These are phyloP conservation scores for Perognathus longimembris DNA, from an alignment of 2,113 vertebrate genomes.

Conservation along the genomic window DNA sequence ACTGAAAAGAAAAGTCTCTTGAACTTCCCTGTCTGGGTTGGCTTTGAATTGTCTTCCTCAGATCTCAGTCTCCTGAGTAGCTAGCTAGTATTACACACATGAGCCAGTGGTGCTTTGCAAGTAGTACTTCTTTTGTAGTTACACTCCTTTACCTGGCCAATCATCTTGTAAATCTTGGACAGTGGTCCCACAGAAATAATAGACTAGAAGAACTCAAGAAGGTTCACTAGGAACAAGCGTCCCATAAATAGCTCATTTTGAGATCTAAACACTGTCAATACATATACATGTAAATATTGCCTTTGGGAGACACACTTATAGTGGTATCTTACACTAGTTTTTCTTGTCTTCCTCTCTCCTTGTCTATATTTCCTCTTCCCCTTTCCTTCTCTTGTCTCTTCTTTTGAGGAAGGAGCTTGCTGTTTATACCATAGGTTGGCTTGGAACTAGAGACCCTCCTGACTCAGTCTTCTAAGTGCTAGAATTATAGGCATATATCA, in stretches of 20 bases:
- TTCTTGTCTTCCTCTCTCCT: neutral
- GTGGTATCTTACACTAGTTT: neutral
- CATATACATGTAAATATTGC: neutral
- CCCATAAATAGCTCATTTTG: neutral
- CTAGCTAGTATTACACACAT: no score
- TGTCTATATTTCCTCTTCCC: no score
- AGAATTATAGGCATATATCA: neutral
- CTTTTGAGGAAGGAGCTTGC: neutral
- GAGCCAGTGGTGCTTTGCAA: no score
- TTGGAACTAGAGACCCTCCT: neutral
- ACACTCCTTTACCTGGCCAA: neutral
- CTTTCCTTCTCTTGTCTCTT: neutral
- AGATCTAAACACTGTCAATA: slow-evolving; percentile 13
- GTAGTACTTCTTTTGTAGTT: neutral
- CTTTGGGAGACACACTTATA: neutral
- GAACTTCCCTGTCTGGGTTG: no score
- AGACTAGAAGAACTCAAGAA: slow-evolving; percentile 2
- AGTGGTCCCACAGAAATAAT: neutral
- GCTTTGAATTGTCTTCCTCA: no score
- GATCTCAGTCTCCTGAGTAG: no score
- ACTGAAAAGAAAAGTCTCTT: no score
- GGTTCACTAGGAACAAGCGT: neutral
- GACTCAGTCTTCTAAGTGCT: neutral
- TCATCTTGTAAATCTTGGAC: neutral
- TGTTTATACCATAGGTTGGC: neutral